Base-by-base conservation (phyloP, 2,888 invertebrate genomes). In the Ectemnius cavifrons region DNA sequence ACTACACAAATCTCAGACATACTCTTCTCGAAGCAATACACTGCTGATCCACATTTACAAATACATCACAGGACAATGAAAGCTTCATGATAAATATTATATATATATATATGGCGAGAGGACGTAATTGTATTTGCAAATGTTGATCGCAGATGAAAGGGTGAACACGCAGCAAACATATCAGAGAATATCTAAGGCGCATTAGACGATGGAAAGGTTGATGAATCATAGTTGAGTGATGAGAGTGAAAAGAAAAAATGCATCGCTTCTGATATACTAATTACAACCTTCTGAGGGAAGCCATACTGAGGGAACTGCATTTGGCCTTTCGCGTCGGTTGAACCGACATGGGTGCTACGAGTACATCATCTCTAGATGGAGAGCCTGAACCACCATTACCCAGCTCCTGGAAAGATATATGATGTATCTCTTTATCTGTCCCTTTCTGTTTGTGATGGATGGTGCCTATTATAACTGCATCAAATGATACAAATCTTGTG, bases 311-410 rank as follows among this genome's bases (percentile, higher is more conserved):
- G 72, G 93, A 93, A 83, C 93, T 93, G 84, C 94, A 92, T 91
- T 94, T 94, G 85, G 94, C 94, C 93, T 96, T 96, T 89, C 96
- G 94, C 85, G 95, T 95, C 80, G 96, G 96, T 92, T 96, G 96
- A 89, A 96, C 96, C 73, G 96, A 96, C 92, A 96, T 93, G 78
- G 96, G 96, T 85, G 96, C 95, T 87, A 95, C 93, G 88, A 95
- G 92, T 89, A 94, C 92, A 81, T 94, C 93, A 91, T 92, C 89
- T 92, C 93, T 88, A 90, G 92, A 92, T 87, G 92, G 92, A 84
- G 92, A 92, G 87, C 91, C 92, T 81, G 90, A 89, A 89, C 94
- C 93, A 88, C 95, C 87, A 82, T 90, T 91, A 82, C 89, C 96
- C 92, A 95, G 93, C 91, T 95, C 96, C 95, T 96, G 93, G 84